Evolutionary conservation across 2,113 vertebrate genomes (phyloP), one percentile per base, ranked within the genome.

Genomic region (Poeciliopsis occidentalis): DNA sequence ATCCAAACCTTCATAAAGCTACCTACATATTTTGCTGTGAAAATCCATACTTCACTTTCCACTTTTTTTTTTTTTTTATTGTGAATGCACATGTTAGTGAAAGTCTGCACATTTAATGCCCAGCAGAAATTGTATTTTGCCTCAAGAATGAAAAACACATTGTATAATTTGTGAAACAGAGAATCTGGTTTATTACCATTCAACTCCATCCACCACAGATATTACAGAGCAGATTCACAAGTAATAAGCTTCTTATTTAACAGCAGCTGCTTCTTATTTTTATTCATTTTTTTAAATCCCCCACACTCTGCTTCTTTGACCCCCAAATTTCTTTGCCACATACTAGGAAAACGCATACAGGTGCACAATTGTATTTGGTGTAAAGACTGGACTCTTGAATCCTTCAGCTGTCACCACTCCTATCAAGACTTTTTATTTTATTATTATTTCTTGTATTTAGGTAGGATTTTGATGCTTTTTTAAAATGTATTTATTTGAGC

Each of bases 151-250:
- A 79, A 79, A 71, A 71, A 85, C 84, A 83, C 86, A 15, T n/a
- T 67, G 60, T 84, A 70, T 87, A 92, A 84, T 90, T 89, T 90
- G 90, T 86, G 90, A 93, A 94, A 94, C 94, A 94, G 90, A 94
- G 89, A 94, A 93, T 92, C 91, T 91, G 93, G 87, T 94, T 95
- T 95, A 95, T 94, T 94, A 94, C 93, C 92, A 92, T 93, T 93
- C 93, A 93, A 91, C 91, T 94, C 93, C 94, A 94, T 94, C 94
- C 91, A 94, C 92, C 91, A 94, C 92, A 93, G 88, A 94, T 92
- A 94, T 92, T 92, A 95, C 93, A 95, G 90, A 93, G 93, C 93
- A 95, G 86, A 94, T 93, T 94, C 91, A 94, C 93, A 94, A 92
- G 90, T 93, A 93, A 91, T 92, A 92, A 93, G 86, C 90, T 91